Evolutionary conservation across 2,888 invertebrate genomes (phyloP).

Genomic region (Pristionchus entomophagus): DNA sequence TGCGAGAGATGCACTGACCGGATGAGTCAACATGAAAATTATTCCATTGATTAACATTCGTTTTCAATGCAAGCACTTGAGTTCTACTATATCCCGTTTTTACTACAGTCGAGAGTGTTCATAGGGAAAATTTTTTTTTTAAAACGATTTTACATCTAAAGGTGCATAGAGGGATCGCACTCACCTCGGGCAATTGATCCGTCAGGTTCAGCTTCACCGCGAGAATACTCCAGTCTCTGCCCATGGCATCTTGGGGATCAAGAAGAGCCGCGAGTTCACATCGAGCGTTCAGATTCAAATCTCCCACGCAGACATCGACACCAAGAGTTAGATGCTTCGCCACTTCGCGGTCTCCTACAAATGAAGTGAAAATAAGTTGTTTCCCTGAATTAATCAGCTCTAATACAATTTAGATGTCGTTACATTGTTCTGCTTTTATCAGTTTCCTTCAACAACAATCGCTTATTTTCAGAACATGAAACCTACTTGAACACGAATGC

Average conservation of each 20-base stretch:
- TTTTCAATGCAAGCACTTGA: background rate
- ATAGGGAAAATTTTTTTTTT: too few species aligned
- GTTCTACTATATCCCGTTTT: background rate
- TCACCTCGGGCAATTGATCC: constrained; percentile 79
- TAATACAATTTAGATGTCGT: too few species aligned
- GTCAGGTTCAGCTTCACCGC: constrained; percentile 80
- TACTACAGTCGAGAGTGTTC: too few species aligned
- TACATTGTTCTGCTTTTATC: too few species aligned
- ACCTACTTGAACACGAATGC: background rate
- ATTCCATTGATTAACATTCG: too few species aligned
- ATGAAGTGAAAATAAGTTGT: too few species aligned
- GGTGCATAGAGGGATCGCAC: constrained; percentile 69
- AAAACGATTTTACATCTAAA: background rate
- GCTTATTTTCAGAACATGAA: background rate
- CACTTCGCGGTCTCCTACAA: constrained; percentile 77
- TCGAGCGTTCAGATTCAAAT: constrained; percentile 79
- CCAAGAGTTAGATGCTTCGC: constrained; percentile 78
- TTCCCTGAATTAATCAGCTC: too few species aligned
- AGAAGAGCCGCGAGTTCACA: constrained; percentile 78
- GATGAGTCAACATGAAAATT: constrained; percentile 62
- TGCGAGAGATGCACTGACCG: constrained; percentile 76
- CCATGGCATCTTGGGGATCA: constrained; percentile 80
- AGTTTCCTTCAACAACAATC: background rate
- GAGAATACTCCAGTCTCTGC: constrained; percentile 80
- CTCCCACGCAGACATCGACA: constrained; percentile 81